Base-by-base conservation (phyloP, 2,888 invertebrate species). In the Lottia gigantea region DNA sequence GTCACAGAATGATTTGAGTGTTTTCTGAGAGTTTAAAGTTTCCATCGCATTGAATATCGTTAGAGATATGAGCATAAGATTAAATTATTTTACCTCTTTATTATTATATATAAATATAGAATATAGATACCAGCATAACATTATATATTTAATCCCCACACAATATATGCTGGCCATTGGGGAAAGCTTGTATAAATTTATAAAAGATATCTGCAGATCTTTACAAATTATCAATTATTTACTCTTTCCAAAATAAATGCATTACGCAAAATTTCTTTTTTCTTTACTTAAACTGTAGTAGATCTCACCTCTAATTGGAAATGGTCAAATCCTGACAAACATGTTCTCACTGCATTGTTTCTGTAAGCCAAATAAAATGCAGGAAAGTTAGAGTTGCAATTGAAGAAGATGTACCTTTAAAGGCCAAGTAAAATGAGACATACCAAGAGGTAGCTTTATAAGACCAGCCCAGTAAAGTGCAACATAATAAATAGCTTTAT, bases 241-340 rank as follows among this genome's bases (percentile, higher is more conserved):
- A 68, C 67, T 68, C 67, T 68, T 68, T 68, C 55, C 19, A 62
- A 68, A 68, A 68, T 68, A 68, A 68, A 68, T 68, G 67, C 67
- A 68, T 62, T 62, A 68, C 62, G 67, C 67, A 68, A 68, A 68
- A 62, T 68, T 62, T 16, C n/a, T 26, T 45, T 26, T 19, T 25
- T 55, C 31, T 66, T 66, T 47, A 8, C 7, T 8, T 40, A 40
- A 40, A 31, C 31, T 4, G 31, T 6, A 31, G 31, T n/a, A 31
- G 6, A 31, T 2, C 31, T 31, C 6, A 31, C 31, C n/a, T n/a
- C n/a, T n/a, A n/a, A n/a, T 31, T 31, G 31, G 31, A 31, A 31
- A 31, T n/a, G n/a, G n/a, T n/a, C n/a, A n/a, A n/a, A n/a, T n/a
- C n/a, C n/a, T n/a, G n/a, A n/a, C n/a, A n/a, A n/a, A n/a, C n/a